A percentile compares a stretch with the other conserved stretches of the same genome.
Conservation (phyloP, 1,140 invertebrate genomes). For the Lucilia cuprina region DNA sequence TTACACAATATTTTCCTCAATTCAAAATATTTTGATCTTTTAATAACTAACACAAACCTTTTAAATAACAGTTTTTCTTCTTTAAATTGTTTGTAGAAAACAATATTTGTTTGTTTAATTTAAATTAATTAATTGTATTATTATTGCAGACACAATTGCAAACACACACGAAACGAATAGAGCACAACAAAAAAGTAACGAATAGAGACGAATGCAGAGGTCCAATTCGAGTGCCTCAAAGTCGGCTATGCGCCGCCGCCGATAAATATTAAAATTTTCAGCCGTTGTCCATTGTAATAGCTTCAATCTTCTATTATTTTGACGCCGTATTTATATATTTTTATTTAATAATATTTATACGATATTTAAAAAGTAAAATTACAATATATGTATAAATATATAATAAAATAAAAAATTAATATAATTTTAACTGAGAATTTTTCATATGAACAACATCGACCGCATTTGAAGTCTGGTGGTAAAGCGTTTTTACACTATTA, state of each 20-base stretch:
- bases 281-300: too few relatives aligned
- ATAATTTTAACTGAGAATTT: too few relatives aligned
- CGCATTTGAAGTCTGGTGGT: background rate
- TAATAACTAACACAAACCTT: background rate
- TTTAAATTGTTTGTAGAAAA: background rate
- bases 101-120: background rate
- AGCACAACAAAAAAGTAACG: constrained; percentile 35
- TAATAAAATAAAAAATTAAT: too few relatives aligned
- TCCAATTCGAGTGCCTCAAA: too few relatives aligned
- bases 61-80: background rate
- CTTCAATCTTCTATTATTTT: too few relatives aligned
- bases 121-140: constrained; percentile 19
- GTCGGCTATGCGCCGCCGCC: too few relatives aligned
- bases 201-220: constrained; percentile 29
- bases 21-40: background rate
- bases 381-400: too few relatives aligned
- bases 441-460: background rate
- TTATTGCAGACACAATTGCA: constrained; percentile 13
- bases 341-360: too few relatives aligned
- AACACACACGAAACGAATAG: constrained; percentile 29
- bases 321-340: too few relatives aligned
- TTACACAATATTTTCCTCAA: background rate
- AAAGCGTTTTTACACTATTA: background rate
- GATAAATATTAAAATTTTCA: too few relatives aligned
- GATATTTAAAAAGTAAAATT: too few relatives aligned